phyloP scores from a whole-genome alignment of 1,140 invertebrate species.

The Mya arenaria region DNA sequence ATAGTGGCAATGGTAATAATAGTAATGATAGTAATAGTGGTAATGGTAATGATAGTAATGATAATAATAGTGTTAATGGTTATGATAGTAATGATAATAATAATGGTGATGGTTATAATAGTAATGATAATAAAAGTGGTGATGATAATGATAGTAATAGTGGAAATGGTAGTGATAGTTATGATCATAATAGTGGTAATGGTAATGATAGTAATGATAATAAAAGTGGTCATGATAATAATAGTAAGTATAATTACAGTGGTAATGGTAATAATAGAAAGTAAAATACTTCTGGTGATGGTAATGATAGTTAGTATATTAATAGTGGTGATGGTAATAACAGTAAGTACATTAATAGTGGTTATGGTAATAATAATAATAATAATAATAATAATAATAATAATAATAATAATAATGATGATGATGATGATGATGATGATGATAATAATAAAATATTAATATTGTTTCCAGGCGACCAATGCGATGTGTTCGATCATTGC shows the following conservation, averaged over 20 bases:
- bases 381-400: not conserved
- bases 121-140: not conserved
- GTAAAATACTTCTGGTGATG: not conserved
- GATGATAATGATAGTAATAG: not conserved
- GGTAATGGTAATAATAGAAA: not conserved
- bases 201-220: not conserved
- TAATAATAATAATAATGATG: too few species aligned
- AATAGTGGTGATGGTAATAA: not conserved
- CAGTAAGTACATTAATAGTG: not conserved
- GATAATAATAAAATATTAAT: too few species aligned
- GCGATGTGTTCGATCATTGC: too few species aligned
- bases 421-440: too few species aligned
- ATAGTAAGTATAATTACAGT: not conserved
- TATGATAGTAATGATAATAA: not conserved
- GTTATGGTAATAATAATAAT: not conserved
- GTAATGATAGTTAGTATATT: not conserved
- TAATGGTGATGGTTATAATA: not conserved
- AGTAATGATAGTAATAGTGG: not conserved
- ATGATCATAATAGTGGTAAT: not conserved
- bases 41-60: not conserved
- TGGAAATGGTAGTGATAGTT: not conserved
- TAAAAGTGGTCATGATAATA: not conserved
- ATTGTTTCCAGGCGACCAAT: too few species aligned
- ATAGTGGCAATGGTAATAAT: not conserved
- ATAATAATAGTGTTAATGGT: not conserved